Base-by-base conservation (phyloP, 2,888 invertebrate species). In the Operophtera brumata region DNA sequence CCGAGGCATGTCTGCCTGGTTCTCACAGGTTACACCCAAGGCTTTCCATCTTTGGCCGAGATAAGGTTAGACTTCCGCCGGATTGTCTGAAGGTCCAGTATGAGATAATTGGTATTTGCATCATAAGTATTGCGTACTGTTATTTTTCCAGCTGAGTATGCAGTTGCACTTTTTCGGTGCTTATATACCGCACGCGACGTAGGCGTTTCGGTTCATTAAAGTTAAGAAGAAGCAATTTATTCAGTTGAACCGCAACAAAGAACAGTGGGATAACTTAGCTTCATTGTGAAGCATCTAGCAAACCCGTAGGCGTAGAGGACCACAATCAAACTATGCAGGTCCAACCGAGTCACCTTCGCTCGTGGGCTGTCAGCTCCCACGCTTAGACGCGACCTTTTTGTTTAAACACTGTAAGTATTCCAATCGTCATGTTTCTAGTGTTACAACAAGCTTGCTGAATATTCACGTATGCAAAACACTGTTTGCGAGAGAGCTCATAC, bases 41-140 rank as follows among this genome's bases (percentile, higher is more conserved):
- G 48, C 71, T 77, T 77, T 73, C 75, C 77, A 70, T 82, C 73
- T 84, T 79, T 77, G 73, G 77, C 62, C 58, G 65, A 82, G 87
- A 87, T 88, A 86, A 87, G 75, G 65, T 49, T 66, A 77, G 71
- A 81, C 83, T 80, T 87, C 88, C 88, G 86, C 84, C 81, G 80
- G 79, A 77, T 74, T 76, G 68, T 74, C 66, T 76, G 71, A 77
- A 77, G 72, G 71, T 71, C 65, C 64, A 64, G 61, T 61, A 65
- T 37, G 44, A 65, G 69, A 70, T 67, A 74, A 69, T 66, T 71
- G 58, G 54, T 66, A 37, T 39, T 30, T 25, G 13, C 44, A 32
- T n/a, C 26, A 30, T 30, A 30, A 2, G 2, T n/a, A 41, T 26
- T 14, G n/a, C n/a, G n/a, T n/a, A 32, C 34, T 14, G 58, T 50